Base-by-base conservation (phyloP, 2,888 invertebrate genomes). In the Atrina japonica region DNA sequence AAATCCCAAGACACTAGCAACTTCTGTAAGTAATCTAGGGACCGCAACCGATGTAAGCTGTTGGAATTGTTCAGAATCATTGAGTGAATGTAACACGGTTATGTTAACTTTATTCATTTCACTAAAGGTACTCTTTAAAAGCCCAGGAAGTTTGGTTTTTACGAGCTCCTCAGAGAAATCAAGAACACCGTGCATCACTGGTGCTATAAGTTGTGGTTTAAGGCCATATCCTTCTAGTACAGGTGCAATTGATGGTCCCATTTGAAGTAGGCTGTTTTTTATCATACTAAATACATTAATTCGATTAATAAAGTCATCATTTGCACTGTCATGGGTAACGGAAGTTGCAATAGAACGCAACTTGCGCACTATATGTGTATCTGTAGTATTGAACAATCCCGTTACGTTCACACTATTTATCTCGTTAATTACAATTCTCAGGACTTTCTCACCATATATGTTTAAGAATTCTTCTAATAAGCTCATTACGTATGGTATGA, bases 401-500 rank as follows among this genome's bases (percentile, higher is more conserved):
- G 56, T 40, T 23, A 5, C 14, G 1, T 18, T 56, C n/a, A 60
- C 53, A 30, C 11, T 11, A 40, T 67, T 60, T 29, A 67, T 60
- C 27, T 59, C 43, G 2, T 60, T 11, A 14, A 67, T 47, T 2
- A 61, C 25, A 16, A 45, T 23, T 23, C 30, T 9, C 21, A 60
- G 7, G n/a, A 53, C 30, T 6, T 59, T 43, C 23, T 27, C 60
- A 7, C 53, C 23, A 21, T 67, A 52, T 1, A 16, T 21, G 18
- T 47, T 45, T 2, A 58, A 11, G 7, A 66, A 49, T 16, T 53
- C 21, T 53, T 67, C 60, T 3, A 67, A n/a, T 14, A 27, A 21
- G 29, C 45, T 29, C 29, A 45, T 35, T 6, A 52, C 21, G 16
- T 41, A 23, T 7, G 66, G 47, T 35, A 59, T 18, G 30, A 47